Evolutionary conservation across 2,797 vertebrate species (phyloP), one percentile per base, ranked within the genome.

Genomic region (Syncerus caffer): DNA sequence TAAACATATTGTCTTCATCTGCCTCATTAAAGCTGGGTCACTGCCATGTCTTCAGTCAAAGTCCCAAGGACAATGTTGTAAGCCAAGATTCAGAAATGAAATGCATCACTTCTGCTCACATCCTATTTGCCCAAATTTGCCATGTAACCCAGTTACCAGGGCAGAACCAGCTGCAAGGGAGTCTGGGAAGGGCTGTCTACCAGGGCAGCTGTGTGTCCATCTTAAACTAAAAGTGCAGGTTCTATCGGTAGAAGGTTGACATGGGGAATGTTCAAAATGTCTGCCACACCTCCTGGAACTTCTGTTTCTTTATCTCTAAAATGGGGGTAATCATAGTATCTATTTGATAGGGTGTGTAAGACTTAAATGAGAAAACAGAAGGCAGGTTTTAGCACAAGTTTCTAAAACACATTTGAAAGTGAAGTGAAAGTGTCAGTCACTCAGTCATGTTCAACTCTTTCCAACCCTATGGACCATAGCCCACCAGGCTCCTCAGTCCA

Each of bases 221-320:
- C 34, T 96, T 83, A 42, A 23, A 27, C 13, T 12, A 83, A 10
- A 89, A 9, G 2, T 47, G 4, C 12, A 6, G 12, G 1, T 38
- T 19, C 45, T n/a, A 5, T 34, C 38, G 50, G 8, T 23, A 51
- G 60, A 78, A 62, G 12, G 25, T 38, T 21, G 9, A 45, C 16
- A 16, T 23, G 6, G 60, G 50, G 14, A 62, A 79, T 4, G 4
- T 27, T 11, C 45, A 25, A 3, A 29, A 15, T 85, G 7, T 58
- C 67, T 62, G 29, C 47, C 17, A 84, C 12, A 71, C 7, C 53
- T 88, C 12, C 53, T 14, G 31, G 51, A 86, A 31, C 55, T 91
- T 85, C 34, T 78, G 0, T 82, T 78, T 89, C 50, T 95, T 95
- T 57, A 58, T 90, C 29, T 88, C 21, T 95, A n/a, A 92, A 96